Evolutionary conservation across 2,113 vertebrate species (phyloP).

Genomic region (Lepus timidus): DNA sequence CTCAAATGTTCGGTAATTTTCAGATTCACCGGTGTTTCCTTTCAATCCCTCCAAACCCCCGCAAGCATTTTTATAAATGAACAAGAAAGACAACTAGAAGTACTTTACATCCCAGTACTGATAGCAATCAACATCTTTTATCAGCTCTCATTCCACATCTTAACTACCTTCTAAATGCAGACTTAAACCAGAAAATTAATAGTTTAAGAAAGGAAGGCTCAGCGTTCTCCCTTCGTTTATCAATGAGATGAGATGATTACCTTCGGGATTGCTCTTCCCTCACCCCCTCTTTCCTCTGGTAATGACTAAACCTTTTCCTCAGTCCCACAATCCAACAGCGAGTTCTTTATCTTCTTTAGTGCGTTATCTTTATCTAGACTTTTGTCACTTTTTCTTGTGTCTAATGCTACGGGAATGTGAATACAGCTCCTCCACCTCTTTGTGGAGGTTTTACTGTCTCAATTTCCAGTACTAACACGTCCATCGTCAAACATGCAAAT

Average conservation of each 20-base stretch:
- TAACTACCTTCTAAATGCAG: background rate
- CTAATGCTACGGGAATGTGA: background rate
- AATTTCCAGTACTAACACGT: background rate
- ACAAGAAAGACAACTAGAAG: background rate
- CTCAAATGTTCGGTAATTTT: background rate
- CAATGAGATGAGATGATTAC: background rate
- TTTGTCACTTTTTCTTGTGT: background rate
- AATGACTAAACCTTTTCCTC: conserved; percentile 9
- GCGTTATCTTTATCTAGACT: background rate
- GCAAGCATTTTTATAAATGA: conserved; percentile 13
- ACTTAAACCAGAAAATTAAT: background rate
- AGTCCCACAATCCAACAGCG: background rate
- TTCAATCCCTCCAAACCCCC: background rate
- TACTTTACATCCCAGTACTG: background rate
- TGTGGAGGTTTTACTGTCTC: background rate
- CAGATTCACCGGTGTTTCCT: background rate
- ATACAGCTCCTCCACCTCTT: background rate
- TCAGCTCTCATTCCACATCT: background rate
- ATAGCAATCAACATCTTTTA: background rate
- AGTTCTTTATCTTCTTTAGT: background rate
- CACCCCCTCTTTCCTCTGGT: background rate
- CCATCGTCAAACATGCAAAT: background rate
- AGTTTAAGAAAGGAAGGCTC: background rate
- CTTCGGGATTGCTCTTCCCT: background rate
- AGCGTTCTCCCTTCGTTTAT: background rate